Evolutionary conservation across 2,888 invertebrate genomes (phyloP).

Genomic region (Margaritifera margaritifera): DNA sequence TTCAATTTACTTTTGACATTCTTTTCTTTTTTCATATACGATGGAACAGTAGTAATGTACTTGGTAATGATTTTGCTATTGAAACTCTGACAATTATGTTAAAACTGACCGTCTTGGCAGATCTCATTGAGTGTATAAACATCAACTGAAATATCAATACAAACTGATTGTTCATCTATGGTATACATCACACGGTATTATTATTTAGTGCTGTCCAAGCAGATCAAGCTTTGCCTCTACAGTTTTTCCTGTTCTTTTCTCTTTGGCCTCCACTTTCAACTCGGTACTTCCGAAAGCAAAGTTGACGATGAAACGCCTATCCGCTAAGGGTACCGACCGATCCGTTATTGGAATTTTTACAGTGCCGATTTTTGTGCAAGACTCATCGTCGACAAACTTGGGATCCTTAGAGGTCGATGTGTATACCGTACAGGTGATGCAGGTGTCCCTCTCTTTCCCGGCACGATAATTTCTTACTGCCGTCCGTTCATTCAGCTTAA

Average conservation of each 20-base stretch:
- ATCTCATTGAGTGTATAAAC: too few species aligned
- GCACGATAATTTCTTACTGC: slow-evolving; percentile 12
- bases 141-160: too few species aligned
- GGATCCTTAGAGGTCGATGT: slow-evolving; percentile 16
- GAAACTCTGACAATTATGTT: too few species aligned
- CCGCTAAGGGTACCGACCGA: slow-evolving; percentile 5
- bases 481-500: slow-evolving; percentile 12
- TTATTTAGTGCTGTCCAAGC: slow-evolving; percentile 7
- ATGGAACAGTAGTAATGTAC: too few species aligned
- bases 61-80: too few species aligned
- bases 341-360: slow-evolving; percentile 1
- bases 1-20: too few species aligned
- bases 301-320: slow-evolving; percentile 13
- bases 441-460: slow-evolving; percentile 1
- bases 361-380: slow-evolving; percentile 19
- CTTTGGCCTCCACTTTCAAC: slow-evolving; percentile 20
- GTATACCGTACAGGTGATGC: slow-evolving; percentile 12
- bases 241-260: slow-evolving; percentile 4
- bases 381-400: slow-evolving; percentile 8
- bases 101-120: too few species aligned
- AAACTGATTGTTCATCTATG: too few species aligned
- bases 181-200: not conserved
- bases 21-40: too few species aligned
- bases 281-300: slow-evolving; percentile 29
- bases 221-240: slow-evolving; percentile 19